Base-by-base conservation (phyloP, 2,113 vertebrate species). In the Cariama cristata region DNA sequence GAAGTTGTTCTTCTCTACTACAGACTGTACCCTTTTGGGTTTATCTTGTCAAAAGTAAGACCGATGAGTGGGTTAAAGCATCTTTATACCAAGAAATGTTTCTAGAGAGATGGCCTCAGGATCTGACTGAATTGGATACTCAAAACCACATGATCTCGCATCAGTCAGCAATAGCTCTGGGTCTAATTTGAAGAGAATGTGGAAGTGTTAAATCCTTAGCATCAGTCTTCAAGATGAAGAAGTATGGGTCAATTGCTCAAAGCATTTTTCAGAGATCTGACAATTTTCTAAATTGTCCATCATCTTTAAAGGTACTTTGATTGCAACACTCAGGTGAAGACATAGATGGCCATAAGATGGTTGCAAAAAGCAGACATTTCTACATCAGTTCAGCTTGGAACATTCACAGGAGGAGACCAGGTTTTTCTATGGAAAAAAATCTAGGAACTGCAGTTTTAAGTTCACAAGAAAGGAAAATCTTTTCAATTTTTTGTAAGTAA, bases 281-380 rank as follows among this genome's bases (percentile, higher is more conserved):
- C 92, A 91, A 93, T 95, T 95, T 96, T 94, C 88, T 91, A 97
- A 96, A 96, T 97, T 96, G 93, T 95, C 89, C 80, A 83, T 97
- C 89, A 92, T 95, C 86, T 95, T 94, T 97, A 95, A 93, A 81
- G 40, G 79, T 86, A 69, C 71, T 87, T 90, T 97, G 96, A 95
- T 97, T 97, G 93, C 68, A 88, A 87, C 0, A 0, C 64, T 86
- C 71, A 28, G 55, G 30, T 40, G 66, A 87, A 90, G 74, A 74
- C 72, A 71, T n/a, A 80, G 88, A 84, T 76, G 64, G 40, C 21
- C 35, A 40, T 38, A 66, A 97, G 47, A 81, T 11, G 21, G 72
- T 21, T 90, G 35, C 19, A 63, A 91, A 92, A 95, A 88, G 28
- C 49, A 72, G 32, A 33, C 0, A 1, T 88, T 89, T 71, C 27